Evolutionary conservation across 2,888 invertebrate species (phyloP).

Genomic region (Thelaira solivaga): DNA sequence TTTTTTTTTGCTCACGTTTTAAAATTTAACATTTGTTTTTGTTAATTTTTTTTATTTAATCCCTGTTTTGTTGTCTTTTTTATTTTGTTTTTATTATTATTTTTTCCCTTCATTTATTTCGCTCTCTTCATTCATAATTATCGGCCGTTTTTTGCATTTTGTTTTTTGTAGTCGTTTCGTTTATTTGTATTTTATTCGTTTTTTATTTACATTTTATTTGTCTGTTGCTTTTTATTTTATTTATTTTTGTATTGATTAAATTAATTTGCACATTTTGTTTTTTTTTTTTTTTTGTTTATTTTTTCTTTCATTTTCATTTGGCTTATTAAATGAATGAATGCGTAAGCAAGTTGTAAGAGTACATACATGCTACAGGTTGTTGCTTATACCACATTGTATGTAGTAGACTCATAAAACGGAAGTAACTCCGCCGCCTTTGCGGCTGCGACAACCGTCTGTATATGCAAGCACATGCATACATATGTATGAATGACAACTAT

Average conservation of each 20-base stretch:
- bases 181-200: conserved; percentile 11
- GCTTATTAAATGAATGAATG: too few species aligned
- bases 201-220: conserved; percentile 29
- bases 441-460: conserved; percentile 64
- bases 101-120: background rate
- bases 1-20: conserved; percentile 58
- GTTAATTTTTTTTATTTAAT: background rate
- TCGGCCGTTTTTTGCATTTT: conserved; percentile 1
- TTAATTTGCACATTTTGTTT: conserved; percentile 36
- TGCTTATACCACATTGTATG: conserved; percentile 45
- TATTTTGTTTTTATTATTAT: conserved; percentile 17
- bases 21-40: conserved; percentile 30
- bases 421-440: conserved; percentile 67
- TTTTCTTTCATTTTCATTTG: background rate
- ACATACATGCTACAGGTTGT: conserved; percentile 36
- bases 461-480: background rate
- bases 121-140: conserved; percentile 1
- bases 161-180: conserved; percentile 1
- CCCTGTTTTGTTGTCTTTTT: conserved; percentile 1
- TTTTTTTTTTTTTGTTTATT: background rate
- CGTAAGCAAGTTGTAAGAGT: background rate
- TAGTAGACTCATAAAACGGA: conserved; percentile 64
- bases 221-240: conserved; percentile 18
- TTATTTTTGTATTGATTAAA: conserved; percentile 23
- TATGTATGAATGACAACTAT: conserved; percentile 19